Evolutionary conservation across 64 coral and sea anemone species (phyloP).

Genomic region (Orbicella faveolata): DNA sequence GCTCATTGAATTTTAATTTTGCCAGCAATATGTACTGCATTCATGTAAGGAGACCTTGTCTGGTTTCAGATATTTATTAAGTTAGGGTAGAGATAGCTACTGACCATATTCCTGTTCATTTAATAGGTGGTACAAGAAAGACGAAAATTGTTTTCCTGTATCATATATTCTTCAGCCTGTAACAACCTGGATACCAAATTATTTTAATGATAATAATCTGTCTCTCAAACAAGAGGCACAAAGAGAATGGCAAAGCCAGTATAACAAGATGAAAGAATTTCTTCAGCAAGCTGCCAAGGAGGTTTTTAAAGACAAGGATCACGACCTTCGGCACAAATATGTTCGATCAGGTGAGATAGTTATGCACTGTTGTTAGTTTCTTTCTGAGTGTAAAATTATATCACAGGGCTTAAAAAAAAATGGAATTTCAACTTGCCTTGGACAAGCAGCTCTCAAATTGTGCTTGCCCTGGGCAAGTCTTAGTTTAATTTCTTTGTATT

Average conservation of each 20-base stretch:
- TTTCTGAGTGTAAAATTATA: too few species aligned
- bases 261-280: constrained; percentile 31
- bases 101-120: neutral
- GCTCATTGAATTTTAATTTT: too few species aligned
- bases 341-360: constrained; percentile 59
- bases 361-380: too few species aligned
- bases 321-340: constrained; percentile 39
- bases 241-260: constrained; percentile 14
- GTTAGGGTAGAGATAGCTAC: neutral
- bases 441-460: too few species aligned
- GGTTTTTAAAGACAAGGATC: constrained; percentile 25
- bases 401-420: too few species aligned
- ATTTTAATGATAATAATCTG: constrained; percentile 25
- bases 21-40: too few species aligned
- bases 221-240: constrained; percentile 29
- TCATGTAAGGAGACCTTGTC: too few species aligned
- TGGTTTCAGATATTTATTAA: too few species aligned
- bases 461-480: too few species aligned
- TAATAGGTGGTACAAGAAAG: constrained; percentile 74
- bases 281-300: constrained; percentile 25
- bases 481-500: too few species aligned
- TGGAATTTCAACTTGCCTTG: too few species aligned
- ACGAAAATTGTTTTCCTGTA: constrained; percentile 69
- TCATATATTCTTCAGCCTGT: constrained; percentile 82
- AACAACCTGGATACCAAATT: constrained; percentile 69